phyloP scores from a whole-genome alignment of 30 jellyfish, hydroid and myxozoan genomes.

The Catostylus mosaicus region DNA sequence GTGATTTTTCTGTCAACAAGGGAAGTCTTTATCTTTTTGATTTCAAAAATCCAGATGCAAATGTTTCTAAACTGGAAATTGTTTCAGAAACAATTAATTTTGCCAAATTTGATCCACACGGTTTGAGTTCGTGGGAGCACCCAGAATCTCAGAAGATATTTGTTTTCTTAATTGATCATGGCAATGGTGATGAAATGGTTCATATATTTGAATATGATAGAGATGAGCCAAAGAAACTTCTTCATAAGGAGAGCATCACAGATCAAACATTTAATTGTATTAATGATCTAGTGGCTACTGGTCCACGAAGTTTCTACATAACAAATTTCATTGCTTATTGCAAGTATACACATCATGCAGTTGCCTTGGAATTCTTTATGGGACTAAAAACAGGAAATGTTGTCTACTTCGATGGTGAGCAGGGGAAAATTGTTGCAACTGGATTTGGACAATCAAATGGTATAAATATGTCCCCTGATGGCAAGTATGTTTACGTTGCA shows the following conservation, averaged over 20 bases:
- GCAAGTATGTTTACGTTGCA: conserved; percentile 61
- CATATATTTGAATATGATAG: conserved; percentile 67
- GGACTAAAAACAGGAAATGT: conserved; percentile 55
- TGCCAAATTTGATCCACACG: conserved; percentile 86
- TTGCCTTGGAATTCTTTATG: conserved; percentile 26
- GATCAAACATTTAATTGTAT: conserved; percentile 70
- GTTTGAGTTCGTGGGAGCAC: conserved; percentile 72
- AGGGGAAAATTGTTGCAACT: conserved; percentile 28
- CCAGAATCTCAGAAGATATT: neutral
- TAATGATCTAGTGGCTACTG: conserved; percentile 78
- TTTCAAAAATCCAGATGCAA: conserved; percentile 64
- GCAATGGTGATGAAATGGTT: conserved; percentile 75
- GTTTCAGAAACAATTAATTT: conserved; percentile 33
- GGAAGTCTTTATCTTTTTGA: conserved; percentile 86
- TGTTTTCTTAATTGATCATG: conserved; percentile 82
- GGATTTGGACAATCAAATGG: conserved; percentile 71
- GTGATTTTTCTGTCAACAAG: conserved; percentile 34
- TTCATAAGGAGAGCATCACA: conserved; percentile 64
- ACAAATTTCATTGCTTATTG: conserved; percentile 77
- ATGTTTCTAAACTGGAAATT: conserved; percentile 56
- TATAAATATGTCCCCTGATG: conserved; percentile 68
- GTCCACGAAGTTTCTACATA: conserved; percentile 68
- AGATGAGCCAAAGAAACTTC: conserved; percentile 31
- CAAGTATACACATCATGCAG: neutral
- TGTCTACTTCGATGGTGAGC: conserved; percentile 74